These are phyloP conservation scores for Dendrolimus houi DNA, from an alignment of 2,888 invertebrate species.

Conservation along the genomic window DNA sequence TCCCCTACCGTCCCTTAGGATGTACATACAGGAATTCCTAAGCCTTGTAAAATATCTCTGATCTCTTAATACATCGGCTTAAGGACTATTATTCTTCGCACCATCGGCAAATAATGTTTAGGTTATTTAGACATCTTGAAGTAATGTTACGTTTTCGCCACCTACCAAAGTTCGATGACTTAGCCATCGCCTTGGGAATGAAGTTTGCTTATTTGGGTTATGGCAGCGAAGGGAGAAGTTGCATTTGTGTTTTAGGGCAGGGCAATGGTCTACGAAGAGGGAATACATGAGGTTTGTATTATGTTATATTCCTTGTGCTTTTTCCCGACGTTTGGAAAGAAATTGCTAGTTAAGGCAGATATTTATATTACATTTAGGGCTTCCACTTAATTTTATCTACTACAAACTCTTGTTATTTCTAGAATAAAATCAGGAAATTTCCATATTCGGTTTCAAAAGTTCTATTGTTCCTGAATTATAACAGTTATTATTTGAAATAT, in stretches of 20 bases:
- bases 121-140: constrained; percentile 31
- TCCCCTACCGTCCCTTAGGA: constrained; percentile 38
- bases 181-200: constrained; percentile 13
- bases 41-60: constrained; percentile 12
- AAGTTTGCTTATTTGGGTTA: constrained; percentile 9
- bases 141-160: constrained; percentile 31
- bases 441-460: too few relatives aligned
- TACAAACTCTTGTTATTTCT: too few relatives aligned
- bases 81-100: constrained; percentile 19
- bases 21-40: constrained; percentile 33
- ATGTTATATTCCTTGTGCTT: too few relatives aligned
- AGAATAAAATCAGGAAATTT: too few relatives aligned
- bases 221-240: background rate
- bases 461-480: too few relatives aligned
- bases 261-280: too few relatives aligned
- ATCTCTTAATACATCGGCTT: constrained; percentile 15
- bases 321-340: too few relatives aligned
- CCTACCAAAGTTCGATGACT: constrained; percentile 27
- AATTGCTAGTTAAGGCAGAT: too few relatives aligned
- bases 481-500: too few relatives aligned
- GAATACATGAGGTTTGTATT: too few relatives aligned
- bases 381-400: too few relatives aligned
- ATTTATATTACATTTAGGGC: too few relatives aligned
- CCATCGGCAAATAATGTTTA: constrained; percentile 12
- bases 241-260: background rate